Evolutionary conservation across 2,113 vertebrate genomes (phyloP), one percentile per base, ranked within the genome.

Genomic region (Dascyllus trimaculatus): DNA sequence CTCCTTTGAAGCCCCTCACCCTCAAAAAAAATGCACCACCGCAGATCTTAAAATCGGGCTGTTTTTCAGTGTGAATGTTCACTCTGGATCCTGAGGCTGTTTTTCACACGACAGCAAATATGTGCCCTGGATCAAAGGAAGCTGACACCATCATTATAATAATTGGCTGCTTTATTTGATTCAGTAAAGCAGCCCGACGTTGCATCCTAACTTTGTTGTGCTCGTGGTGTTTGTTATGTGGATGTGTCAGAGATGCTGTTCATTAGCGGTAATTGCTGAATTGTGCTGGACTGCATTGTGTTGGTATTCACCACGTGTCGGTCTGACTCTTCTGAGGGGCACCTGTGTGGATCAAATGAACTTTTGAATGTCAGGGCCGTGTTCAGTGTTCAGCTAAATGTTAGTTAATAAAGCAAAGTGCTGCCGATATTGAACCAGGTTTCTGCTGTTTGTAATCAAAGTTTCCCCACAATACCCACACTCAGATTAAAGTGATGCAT

Each of bases 301-400:
- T 48, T 48, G 46, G 18, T 18, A 5, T 15, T 48, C 46, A 4
- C 46, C 5, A 4, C 17, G 10, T 48, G 46, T 21, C n/a, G n/a
- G n/a, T n/a, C n/a, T n/a, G n/a, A n/a, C n/a, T n/a, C 49, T 29
- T 62, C 45, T 69, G 35, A 17, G 5, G 24, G 0, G 19, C 52
- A 68, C 45, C 45, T 77, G 69, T 29, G 25, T 62, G 26, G 13
- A 46, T 54, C 19, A 43, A 43, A 56, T 4, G 1, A 63, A 45
- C 11, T 29, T 75, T 66, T 60, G 76, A 88, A 83, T 75, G n/a
- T 78, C 78, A 71, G 18, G 38, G 60, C 21, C 7, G 32, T 35
- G 32, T 43, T 70, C 17, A 24, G 10, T 13, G 46, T 53, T 66
- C 15, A 40, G 43, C 43, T 49, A 72, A 80, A 71, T 75, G 62